Evolutionary conservation across 1,140 invertebrate species (phyloP).

Genomic region (Ptiloglossa arizonensis): DNA sequence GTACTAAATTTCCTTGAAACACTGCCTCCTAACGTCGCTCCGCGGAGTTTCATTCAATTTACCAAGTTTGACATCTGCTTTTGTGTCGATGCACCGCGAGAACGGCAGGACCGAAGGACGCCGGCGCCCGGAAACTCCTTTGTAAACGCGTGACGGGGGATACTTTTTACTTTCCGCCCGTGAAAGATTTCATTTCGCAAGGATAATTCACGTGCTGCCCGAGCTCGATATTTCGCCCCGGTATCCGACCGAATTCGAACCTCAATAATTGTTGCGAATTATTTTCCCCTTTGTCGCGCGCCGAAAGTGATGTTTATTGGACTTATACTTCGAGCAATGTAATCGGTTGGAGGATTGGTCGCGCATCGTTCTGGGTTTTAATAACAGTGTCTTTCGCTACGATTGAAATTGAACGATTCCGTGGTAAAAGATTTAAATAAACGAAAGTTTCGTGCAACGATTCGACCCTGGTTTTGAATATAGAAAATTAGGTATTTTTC

Average conservation of each 20-base stretch:
- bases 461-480: no score
- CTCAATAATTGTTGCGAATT: slow-evolving; percentile 38
- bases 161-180: not conserved
- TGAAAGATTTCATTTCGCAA: slow-evolving; percentile 35
- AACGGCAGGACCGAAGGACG: not conserved
- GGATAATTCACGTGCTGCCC: not conserved
- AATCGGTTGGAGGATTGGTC: not conserved
- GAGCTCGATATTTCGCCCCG: slow-evolving; percentile 6
- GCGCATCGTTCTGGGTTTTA: not conserved
- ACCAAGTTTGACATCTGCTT: slow-evolving; percentile 49
- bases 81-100: slow-evolving; percentile 38
- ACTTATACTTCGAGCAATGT: slow-evolving; percentile 12
- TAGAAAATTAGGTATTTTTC: no score
- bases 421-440: no score
- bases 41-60: slow-evolving; percentile 54
- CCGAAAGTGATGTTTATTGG: not conserved
- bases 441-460: no score
- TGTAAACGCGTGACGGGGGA: slow-evolving; percentile 12
- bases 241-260: slow-evolving; percentile 15
- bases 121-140: not conserved
- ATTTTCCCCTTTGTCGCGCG: slow-evolving; percentile 11
- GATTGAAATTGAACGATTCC: not conserved
- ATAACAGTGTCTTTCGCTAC: slow-evolving; percentile 3
- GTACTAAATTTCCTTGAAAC: slow-evolving; percentile 53
- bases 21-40: slow-evolving; percentile 1